phyloP scores from a whole-genome alignment of 2,888 invertebrate species.

The Drosophila recens region DNA sequence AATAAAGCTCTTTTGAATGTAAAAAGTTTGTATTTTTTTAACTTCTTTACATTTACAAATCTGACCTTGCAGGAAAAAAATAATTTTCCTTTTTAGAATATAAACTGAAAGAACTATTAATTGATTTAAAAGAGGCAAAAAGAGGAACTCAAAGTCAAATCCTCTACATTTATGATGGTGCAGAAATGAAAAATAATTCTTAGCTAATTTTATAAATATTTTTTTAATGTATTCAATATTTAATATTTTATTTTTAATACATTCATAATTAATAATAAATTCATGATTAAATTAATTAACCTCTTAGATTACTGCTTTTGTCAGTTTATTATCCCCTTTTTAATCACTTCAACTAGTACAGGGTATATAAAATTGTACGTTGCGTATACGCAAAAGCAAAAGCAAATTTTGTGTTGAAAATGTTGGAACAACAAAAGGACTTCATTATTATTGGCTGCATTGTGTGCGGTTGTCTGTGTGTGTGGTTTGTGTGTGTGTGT shows the following conservation, averaged over 20 bases:
- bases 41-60: too few relatives aligned
- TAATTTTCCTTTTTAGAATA: neutral
- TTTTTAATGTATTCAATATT: too few relatives aligned
- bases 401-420: slow-evolving; percentile 66
- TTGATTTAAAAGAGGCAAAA: too few relatives aligned
- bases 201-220: too few relatives aligned
- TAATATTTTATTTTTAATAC: neutral
- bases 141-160: too few relatives aligned
- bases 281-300: too few relatives aligned
- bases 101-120: neutral
- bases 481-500: slow-evolving; percentile 15
- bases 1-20: neutral
- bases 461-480: slow-evolving; percentile 23
- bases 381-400: slow-evolving; percentile 67
- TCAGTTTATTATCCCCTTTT: neutral
- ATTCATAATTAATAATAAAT: too few relatives aligned
- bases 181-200: too few relatives aligned
- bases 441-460: slow-evolving; percentile 77
- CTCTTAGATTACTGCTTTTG: neutral
- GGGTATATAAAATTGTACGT: slow-evolving; percentile 34
- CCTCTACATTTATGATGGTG: too few relatives aligned
- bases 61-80: too few relatives aligned
- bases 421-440: slow-evolving; percentile 75
- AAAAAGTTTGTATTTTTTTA: too few relatives aligned
- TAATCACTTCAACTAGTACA: neutral